A percentile compares a stretch with the other conserved stretches of the same genome.
Evolutionary conservation across 2,888 invertebrate genomes (phyloP).

Genomic region (Plemyria rubiginata): DNA sequence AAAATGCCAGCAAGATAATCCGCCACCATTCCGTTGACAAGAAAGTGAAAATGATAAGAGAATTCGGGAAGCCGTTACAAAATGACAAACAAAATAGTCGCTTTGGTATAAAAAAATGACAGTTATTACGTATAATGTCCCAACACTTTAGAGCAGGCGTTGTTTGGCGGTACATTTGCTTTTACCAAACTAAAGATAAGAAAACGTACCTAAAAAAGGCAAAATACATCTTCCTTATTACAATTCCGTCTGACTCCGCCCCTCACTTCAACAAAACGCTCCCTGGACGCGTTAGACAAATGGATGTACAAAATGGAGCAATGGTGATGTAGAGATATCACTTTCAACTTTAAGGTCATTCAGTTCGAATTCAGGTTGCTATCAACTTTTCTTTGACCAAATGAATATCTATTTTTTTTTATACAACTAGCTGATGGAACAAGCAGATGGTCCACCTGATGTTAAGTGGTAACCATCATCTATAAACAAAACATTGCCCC

Average conservation of each 20-base stretch:
- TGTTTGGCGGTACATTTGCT: conserved; percentile 5
- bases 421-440: no score
- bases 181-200: neutral
- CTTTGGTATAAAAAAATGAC: no score
- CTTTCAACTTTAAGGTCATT: conserved; percentile 1
- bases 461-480: no score
- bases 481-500: no score
- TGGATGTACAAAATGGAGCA: conserved; percentile 29
- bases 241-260: conserved; percentile 40
- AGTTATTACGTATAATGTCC: neutral
- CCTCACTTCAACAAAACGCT: conserved; percentile 45
- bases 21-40: neutral
- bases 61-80: neutral
- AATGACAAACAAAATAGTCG: no score
- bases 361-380: neutral
- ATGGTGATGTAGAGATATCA: neutral
- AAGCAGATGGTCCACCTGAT: no score
- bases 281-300: conserved; percentile 47
- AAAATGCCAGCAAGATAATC: no score
- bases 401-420: no score
- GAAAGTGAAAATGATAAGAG: neutral
- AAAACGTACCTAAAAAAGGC: conserved; percentile 24
- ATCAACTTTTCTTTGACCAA: neutral
- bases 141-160: neutral
- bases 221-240: conserved; percentile 41